These are phyloP conservation scores for Lasioglossum oenotherae DNA, from an alignment of 2,888 invertebrate species.

Conservation along the genomic window DNA sequence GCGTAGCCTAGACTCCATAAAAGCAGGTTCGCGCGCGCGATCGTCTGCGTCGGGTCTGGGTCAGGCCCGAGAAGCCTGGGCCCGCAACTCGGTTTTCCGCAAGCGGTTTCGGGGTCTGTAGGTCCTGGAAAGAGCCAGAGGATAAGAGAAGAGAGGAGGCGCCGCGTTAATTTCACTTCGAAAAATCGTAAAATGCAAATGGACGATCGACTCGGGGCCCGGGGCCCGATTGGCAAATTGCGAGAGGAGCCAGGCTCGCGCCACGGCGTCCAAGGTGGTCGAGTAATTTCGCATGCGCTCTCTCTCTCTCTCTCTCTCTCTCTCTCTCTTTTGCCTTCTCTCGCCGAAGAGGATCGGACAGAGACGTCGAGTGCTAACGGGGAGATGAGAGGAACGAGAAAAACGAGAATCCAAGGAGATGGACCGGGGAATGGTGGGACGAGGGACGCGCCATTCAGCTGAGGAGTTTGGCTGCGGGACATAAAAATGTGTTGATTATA, in stretches of 20 bases:
- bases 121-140: slow-evolving; percentile 37
- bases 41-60: background rate
- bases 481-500: slow-evolving; percentile 85
- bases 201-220: slow-evolving; percentile 71
- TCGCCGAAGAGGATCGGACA: background rate
- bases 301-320: slow-evolving; percentile 3
- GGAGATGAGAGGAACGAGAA: slow-evolving; percentile 42
- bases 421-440: slow-evolving; percentile 23
- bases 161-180: slow-evolving; percentile 80
- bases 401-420: background rate
- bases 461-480: slow-evolving; percentile 81
- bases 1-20: background rate
- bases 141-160: slow-evolving; percentile 37
- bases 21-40: background rate
- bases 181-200: slow-evolving; percentile 84
- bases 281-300: slow-evolving; percentile 82
- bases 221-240: slow-evolving; percentile 80
- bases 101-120: slow-evolving; percentile 57
- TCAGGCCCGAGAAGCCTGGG: background rate
- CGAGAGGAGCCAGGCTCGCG: slow-evolving; percentile 76
- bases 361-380: background rate
- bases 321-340: background rate
- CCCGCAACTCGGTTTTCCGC: slow-evolving; percentile 33
- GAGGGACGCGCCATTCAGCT: slow-evolving; percentile 77
- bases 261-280: slow-evolving; percentile 83